Percentiles rank a stretch among this genome's conserved stretches.
Conservation (phyloP, 2,113 vertebrate genomes). For the Rhynchopsitta pachyrhyncha region DNA sequence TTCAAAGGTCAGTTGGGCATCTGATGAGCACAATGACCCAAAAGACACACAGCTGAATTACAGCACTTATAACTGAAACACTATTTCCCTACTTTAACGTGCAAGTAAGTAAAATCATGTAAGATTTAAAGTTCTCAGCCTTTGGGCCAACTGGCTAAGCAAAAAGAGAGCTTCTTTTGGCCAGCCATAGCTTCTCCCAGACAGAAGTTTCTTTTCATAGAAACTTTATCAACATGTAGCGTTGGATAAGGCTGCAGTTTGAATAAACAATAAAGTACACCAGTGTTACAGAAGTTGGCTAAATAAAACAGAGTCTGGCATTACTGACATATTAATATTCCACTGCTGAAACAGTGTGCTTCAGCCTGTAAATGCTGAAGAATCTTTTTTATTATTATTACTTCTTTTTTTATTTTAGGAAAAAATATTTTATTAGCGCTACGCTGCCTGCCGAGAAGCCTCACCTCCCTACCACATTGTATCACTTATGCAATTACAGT, state of each 20-base stretch:
- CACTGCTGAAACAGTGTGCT: background rate
- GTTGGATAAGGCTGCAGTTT: background rate
- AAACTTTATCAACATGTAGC: constrained; percentile 16
- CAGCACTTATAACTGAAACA: background rate
- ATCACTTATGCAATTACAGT: background rate
- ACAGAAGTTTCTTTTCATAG: constrained; percentile 13
- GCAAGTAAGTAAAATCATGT: background rate
- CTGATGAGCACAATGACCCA: background rate
- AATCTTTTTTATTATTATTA: background rate
- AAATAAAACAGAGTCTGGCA: background rate
- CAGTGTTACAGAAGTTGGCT: background rate
- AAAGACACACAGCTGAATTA: background rate
- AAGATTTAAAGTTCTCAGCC: background rate
- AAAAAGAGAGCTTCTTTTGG: background rate
- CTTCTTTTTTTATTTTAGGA: background rate
- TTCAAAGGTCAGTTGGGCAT: background rate
- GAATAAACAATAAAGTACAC: constrained; percentile 13
- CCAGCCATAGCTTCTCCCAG: background rate
- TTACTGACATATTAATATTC: background rate
- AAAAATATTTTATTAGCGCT: background rate
- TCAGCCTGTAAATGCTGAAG: background rate
- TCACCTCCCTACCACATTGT: background rate
- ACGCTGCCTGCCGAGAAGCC: background rate
- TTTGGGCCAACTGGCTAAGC: background rate
- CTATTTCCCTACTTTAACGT: background rate